Conservation (phyloP, 2,797 vertebrate genomes). For the Semaprochilodus insignis region DNA sequence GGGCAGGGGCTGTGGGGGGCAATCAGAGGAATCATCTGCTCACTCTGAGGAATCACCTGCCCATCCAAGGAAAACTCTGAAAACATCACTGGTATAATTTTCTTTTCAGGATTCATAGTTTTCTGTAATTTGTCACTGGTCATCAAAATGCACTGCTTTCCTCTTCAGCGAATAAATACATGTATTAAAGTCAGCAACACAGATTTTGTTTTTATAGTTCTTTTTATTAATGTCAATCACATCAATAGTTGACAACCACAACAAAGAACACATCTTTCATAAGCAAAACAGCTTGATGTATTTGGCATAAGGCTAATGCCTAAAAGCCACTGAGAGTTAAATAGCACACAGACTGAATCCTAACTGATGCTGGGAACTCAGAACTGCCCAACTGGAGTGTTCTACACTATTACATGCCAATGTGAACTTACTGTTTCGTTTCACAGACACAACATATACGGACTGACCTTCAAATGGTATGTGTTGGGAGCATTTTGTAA, state of each 20-base stretch:
- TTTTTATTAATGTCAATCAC: conserved; percentile 85
- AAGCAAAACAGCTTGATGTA: conserved; percentile 58
- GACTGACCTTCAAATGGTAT: conserved; percentile 61
- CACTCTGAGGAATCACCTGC: too few species aligned
- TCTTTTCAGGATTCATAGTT: too few species aligned
- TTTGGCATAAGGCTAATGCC: conserved; percentile 68
- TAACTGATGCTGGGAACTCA: conserved; percentile 61
- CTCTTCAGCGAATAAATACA: too few species aligned
- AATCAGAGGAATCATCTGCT: too few species aligned
- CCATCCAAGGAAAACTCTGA: too few species aligned
- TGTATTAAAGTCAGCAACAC: background rate
- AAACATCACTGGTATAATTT: too few species aligned
- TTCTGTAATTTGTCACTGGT: too few species aligned
- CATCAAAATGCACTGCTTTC: too few species aligned
- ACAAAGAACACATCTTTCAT: conserved; percentile 70
- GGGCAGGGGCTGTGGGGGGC: too few species aligned
- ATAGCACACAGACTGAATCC: conserved; percentile 59
- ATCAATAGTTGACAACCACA: conserved; percentile 85
- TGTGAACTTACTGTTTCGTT: conserved; percentile 65
- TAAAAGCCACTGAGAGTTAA: conserved; percentile 72
- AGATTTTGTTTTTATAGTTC: conserved; percentile 58
- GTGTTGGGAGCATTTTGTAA: conserved; percentile 59
- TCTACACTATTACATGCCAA: conserved; percentile 72
- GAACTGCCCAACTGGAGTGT: conserved; percentile 62
- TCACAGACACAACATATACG: conserved; percentile 61